These are phyloP conservation scores for Bufo gargarizans DNA, from an alignment of 2,113 vertebrate species.

Conservation along the genomic window DNA sequence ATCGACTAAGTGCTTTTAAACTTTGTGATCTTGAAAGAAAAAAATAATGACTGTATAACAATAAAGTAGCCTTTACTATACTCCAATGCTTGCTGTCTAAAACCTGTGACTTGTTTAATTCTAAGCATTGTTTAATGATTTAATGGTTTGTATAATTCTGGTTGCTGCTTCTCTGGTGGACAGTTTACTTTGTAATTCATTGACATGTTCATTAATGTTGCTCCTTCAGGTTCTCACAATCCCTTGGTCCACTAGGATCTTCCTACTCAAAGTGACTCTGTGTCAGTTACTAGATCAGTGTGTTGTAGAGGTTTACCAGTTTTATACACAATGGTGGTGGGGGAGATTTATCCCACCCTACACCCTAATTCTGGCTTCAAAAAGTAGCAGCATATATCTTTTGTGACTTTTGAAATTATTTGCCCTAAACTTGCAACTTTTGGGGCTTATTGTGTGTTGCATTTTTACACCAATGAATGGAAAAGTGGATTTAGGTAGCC, in stretches of 20 bases:
- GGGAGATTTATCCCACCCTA: too few species aligned
- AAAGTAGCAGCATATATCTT: too few species aligned
- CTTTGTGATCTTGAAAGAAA: constrained; percentile 27
- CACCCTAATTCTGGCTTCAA: too few species aligned
- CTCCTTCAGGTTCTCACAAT: background rate
- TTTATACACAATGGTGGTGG: too few species aligned
- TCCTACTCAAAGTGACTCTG: background rate
- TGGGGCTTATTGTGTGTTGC: too few species aligned
- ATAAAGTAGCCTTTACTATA: background rate
- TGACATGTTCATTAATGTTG: background rate
- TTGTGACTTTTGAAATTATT: too few species aligned
- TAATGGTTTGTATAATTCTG: background rate
- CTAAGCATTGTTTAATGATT: background rate
- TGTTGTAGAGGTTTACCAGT: background rate
- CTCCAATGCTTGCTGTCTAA: background rate
- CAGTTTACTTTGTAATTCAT: background rate
- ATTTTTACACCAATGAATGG: too few species aligned
- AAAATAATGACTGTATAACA: background rate
- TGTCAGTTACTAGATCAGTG: background rate
- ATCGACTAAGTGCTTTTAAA: constrained; percentile 38
- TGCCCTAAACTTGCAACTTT: too few species aligned
- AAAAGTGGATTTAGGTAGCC: too few species aligned
- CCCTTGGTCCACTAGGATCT: background rate
- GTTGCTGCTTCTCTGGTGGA: background rate
- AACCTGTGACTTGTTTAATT: background rate